Base-by-base conservation (phyloP, 1,140 invertebrate genomes). In the Caenorhabditis latens region DNA sequence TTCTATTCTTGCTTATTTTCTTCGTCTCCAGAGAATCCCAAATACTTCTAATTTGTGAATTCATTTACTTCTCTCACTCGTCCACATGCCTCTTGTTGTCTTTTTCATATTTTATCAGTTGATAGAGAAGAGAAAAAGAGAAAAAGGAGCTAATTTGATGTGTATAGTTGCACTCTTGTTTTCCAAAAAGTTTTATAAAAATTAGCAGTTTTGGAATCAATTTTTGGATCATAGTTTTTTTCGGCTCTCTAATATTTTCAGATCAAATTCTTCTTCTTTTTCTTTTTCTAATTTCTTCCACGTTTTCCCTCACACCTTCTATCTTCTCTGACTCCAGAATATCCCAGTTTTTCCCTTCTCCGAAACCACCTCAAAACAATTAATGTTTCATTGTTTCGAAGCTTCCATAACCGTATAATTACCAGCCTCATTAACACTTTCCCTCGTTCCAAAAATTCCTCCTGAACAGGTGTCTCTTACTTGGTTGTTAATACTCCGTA, bases 321-420 rank as follows among this genome's bases (percentile, higher is more conserved):
- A 32, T 2, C 32, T 2, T 32, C 32, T 32, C 32, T 32, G 32
- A 32, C 32, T 32, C 2, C 11, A 21, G 61, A 40, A 21, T 32
- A 63, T 63, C 32, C 19, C 16, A n/a, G 19, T 3, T 21, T 63
- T 32, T 63, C 32, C 32, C 32, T 32, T 32, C 32, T 32, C 32
- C 13, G 57, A n/a, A 8, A n/a, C 16, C 19, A 11, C 21, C 40
- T 21, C 71, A 79, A 79, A 79, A 50, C 71, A 79, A 79, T 79
- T 46, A 79, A 79, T 79, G 32, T 79, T 79, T 79, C 71, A 79
- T 79, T 50, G 71, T 79, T 79, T 79, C 71, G n/a, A 79, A 50
- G 46, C 71, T 79, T 79, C 61, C 71, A 79, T 79, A 79, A 79
- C 71, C 71, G n/a, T 79, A 79, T 79, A 79, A 79, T 79, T 79